phyloP scores from a whole-genome alignment of 1,140 invertebrate genomes.

The Calliopsis andreniformis region DNA sequence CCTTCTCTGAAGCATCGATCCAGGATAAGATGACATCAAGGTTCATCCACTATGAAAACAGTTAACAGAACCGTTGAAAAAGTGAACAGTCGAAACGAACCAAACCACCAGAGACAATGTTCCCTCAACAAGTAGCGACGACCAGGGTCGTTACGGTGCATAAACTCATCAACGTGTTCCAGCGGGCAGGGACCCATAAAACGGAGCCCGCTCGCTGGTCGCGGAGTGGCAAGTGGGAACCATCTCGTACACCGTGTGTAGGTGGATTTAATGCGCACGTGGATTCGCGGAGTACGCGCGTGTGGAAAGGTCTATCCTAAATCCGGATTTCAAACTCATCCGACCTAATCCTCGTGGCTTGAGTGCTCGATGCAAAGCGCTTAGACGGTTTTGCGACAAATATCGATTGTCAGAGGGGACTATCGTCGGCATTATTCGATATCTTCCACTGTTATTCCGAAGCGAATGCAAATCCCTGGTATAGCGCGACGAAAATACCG shows the following conservation, averaged over 20 bases:
- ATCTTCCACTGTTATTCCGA: slow-evolving; percentile 31
- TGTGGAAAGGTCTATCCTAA: slow-evolving; percentile 49
- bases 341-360: slow-evolving; percentile 46
- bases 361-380: slow-evolving; percentile 53
- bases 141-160: slow-evolving; percentile 30
- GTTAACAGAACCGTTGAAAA: slow-evolving; percentile 36
- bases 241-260: not conserved
- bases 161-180: slow-evolving; percentile 42
- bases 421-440: slow-evolving; percentile 34
- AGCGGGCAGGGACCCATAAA: slow-evolving; percentile 34
- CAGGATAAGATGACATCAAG: not conserved
- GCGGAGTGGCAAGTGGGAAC: slow-evolving; percentile 8
- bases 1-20: too few species aligned
- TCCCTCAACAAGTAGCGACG: slow-evolving; percentile 58
- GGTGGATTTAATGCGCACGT: slow-evolving; percentile 46
- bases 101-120: slow-evolving; percentile 9
- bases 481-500: not conserved
- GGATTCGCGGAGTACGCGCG: slow-evolving; percentile 2
- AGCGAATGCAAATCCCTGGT: not conserved
- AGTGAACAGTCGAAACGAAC: not conserved
- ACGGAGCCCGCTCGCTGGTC: not conserved
- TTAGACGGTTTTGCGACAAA: slow-evolving; percentile 39
- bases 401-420: slow-evolving; percentile 54
- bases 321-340: slow-evolving; percentile 60
- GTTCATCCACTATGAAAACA: not conserved